Evolutionary conservation across 2,888 invertebrate species (phyloP), one percentile per base, ranked within the genome.

Genomic region (Phortica okadai): DNA sequence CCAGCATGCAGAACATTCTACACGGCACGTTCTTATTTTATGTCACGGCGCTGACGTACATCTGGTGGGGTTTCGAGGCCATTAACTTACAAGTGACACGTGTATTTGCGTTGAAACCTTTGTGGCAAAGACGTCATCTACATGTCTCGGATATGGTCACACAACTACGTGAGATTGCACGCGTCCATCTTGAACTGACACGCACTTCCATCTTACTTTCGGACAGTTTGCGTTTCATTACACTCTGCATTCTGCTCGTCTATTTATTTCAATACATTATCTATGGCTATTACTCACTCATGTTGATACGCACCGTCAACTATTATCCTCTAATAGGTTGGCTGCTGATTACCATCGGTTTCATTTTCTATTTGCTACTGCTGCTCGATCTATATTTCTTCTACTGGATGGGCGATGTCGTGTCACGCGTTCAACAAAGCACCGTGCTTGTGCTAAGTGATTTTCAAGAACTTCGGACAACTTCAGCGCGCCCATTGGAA

Each of bases 371-470:
- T 50, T 0, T 74, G 11, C 1, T 74, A 1, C n/a, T 74, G 6
- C 42, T 67, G 8, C 1, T 79, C 45, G 79, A 79, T 73, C 69
- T 79, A 1, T 79, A 78, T 70, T 42, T 79, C 11, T 79, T 78
- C 69, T 79, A 75, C 33, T 78, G 78, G 79, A 69, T 62, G 33
- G 78, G 79, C 73, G 78, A 78, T 42, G 45, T 76, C 2, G 76
- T 45, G 2, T 73, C 74, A 41, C 21, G 8, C 8, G 74, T 41
- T 0, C 33, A 33, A 33, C 33, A 33, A 33, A 16, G 41, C 10
- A 58, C 67, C n/a, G 64, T 45, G 10, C 6, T 50, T n/a, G 11
- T 74, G 10, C 33, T 74, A 50, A 16, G 44, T 21, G 10, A 25
- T 1, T 50, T 64, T 74, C 62, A 74, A 11, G 14, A 64, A 45